Evolutionary conservation across 2,888 invertebrate genomes (phyloP).

Genomic region (Scaptomyza polygonia): DNA sequence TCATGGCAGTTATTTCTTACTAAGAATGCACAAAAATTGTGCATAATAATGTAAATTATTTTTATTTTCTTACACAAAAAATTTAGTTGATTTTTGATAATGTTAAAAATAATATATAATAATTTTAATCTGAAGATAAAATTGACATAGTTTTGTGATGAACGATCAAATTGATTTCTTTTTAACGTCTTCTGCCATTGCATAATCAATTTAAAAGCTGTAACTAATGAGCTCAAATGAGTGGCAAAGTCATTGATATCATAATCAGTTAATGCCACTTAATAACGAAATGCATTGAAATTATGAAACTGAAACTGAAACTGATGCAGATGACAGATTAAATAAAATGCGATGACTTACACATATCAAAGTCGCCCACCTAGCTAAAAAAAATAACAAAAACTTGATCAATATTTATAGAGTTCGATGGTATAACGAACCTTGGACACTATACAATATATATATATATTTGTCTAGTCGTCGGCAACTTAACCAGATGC

Average conservation of each 20-base stretch:
- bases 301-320: constrained; percentile 21
- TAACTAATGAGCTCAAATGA: constrained; percentile 20
- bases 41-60: too few species aligned
- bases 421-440: constrained; percentile 41
- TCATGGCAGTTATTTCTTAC: too few species aligned
- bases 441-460: constrained; percentile 48
- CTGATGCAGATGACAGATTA: neutral
- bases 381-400: neutral
- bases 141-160: neutral
- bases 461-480: constrained; percentile 23
- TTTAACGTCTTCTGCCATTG: neutral
- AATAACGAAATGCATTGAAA: constrained; percentile 17
- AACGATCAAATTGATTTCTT: constrained; percentile 21
- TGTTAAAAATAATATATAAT: too few species aligned
- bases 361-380: constrained; percentile 30
- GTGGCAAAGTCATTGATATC: constrained; percentile 11
- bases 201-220: constrained; percentile 17
- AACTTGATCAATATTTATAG: constrained; percentile 23
- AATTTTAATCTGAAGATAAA: too few species aligned
- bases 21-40: too few species aligned
- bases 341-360: constrained; percentile 2
- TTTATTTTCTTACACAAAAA: too few species aligned
- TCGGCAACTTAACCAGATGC: constrained; percentile 15
- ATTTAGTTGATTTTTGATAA: too few species aligned
- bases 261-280: constrained; percentile 8